Base-by-base conservation (phyloP, 2,113 vertebrate genomes). In the Nesoenas mayeri region DNA sequence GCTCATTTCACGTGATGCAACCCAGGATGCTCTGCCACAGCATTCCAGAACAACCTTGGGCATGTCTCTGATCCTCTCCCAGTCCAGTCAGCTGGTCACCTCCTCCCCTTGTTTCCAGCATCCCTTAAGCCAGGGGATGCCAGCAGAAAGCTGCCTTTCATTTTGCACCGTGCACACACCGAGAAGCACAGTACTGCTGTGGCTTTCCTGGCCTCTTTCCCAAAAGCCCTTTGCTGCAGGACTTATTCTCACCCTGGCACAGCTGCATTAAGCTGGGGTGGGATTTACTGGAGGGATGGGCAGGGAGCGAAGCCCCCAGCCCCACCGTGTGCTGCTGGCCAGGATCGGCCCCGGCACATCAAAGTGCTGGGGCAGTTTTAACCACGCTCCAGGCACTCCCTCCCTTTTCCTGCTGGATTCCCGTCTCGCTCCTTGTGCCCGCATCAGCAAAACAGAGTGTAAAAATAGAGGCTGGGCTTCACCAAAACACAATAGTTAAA, bases 381-480 rank as follows among this genome's bases (percentile, higher is more conserved):
- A 4, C 91, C 11, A 0, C 0, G 11, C 89, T 95, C 95, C 88
- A 95, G 93, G 94, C 85, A 6, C 91, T 93, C 95, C 96, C 96
- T 97, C 95, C 93, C 95, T 93, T 96, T 97, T 96, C 92, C 92
- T 95, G 93, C 93, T 95, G 86, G 85, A 95, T 96, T 95, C 96
- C 92, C 95, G 72, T 78, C 88, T 90, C 79, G 0, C 38, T 95
- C 93, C 93, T 88, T 88, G 87, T 3, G 12, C 95, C 95, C 77
- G 8, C 88, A 95, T 95, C 96, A 97, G 96, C 96, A 97, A 96
- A 97, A 96, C 95, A 93, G 96, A 96, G 96, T 93, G 96, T 92
- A 97, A 97, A 97, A 95, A 97, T 97, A 97, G 96, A 96, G 96
- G 77, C 93, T 1, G 47, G 93, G 86, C 92, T 96, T 96, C 92